phyloP scores from a whole-genome alignment of 2,113 vertebrate genomes.

The Anoplopoma fimbria region DNA sequence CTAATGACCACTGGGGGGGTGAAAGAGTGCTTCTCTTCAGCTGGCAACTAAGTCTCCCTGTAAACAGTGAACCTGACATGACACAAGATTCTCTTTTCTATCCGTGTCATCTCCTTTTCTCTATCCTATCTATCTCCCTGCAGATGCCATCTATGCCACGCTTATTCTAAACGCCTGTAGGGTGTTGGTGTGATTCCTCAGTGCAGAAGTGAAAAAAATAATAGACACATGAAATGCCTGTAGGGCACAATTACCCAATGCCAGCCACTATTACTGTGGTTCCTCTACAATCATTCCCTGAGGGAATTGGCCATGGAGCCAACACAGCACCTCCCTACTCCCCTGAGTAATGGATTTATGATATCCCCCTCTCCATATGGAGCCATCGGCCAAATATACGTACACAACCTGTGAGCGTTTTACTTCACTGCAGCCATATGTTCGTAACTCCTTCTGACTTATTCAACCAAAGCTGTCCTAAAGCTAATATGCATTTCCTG shows the following conservation, averaged over 20 bases:
- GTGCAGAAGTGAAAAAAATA: slow-evolving; percentile 64
- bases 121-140: not conserved
- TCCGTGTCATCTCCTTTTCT: slow-evolving; percentile 30
- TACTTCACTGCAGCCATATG: slow-evolving; percentile 38
- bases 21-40: not conserved
- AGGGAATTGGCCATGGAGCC: slow-evolving; percentile 45
- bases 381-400: slow-evolving; percentile 51
- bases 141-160: slow-evolving; percentile 24
- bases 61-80: slow-evolving; percentile 20
- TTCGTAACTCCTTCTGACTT: slow-evolving; percentile 35
- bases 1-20: slow-evolving; percentile 42
- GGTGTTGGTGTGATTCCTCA: slow-evolving; percentile 71
- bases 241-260: slow-evolving; percentile 80
- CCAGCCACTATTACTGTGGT: slow-evolving; percentile 74
- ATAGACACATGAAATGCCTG: slow-evolving; percentile 64
- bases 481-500: slow-evolving; percentile 22
- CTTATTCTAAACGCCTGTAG: slow-evolving; percentile 62
- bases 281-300: slow-evolving; percentile 65
- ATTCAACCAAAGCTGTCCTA: slow-evolving; percentile 36
- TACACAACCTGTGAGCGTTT: slow-evolving; percentile 34
- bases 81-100: slow-evolving; percentile 10
- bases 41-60: not conserved
- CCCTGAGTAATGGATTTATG: slow-evolving; percentile 63
- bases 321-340: slow-evolving; percentile 40
- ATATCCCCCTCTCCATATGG: slow-evolving; percentile 66